Evolutionary conservation across 2,113 vertebrate genomes (phyloP).

Genomic region (Corythoichthys haematopterus): DNA sequence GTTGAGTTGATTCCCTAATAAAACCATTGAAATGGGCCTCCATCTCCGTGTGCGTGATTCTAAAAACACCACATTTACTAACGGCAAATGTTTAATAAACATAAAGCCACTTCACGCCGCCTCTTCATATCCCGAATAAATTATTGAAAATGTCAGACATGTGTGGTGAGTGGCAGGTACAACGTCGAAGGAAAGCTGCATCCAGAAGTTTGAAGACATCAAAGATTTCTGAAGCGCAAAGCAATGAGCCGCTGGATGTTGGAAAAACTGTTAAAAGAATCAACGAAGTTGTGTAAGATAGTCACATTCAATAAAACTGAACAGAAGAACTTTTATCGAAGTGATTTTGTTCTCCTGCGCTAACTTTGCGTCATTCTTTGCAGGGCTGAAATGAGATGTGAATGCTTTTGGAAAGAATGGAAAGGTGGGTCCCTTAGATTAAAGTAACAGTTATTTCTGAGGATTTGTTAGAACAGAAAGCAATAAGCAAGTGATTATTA

Average conservation of each 20-base stretch:
- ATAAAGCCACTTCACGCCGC: neutral
- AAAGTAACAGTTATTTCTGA: neutral
- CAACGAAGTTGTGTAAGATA: conserved; percentile 58
- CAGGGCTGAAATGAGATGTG: conserved; percentile 74
- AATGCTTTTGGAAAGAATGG: conserved; percentile 75
- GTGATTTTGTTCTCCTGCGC: neutral
- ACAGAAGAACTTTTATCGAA: neutral
- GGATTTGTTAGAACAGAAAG: neutral
- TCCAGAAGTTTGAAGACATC: conserved; percentile 26
- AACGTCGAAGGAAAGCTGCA: conserved; percentile 58
- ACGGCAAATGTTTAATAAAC: neutral
- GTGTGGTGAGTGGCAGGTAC: conserved; percentile 62
- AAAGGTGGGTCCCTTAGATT: conserved; percentile 58
- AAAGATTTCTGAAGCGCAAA: neutral
- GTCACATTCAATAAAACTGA: neutral
- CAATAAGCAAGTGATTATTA: neutral
- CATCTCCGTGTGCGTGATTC: no score
- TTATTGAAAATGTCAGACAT: conserved; percentile 46
- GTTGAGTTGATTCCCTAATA: no score
- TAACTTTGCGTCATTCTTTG: conserved; percentile 7
- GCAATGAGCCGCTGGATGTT: conserved; percentile 43
- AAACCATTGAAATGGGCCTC: no score
- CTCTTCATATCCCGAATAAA: neutral
- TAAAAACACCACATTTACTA: no score
- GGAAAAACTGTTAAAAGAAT: conserved; percentile 47